Evolutionary conservation across 2,888 invertebrate genomes (phyloP), one percentile per base, ranked within the genome.

Genomic region (Andrena marginata): DNA sequence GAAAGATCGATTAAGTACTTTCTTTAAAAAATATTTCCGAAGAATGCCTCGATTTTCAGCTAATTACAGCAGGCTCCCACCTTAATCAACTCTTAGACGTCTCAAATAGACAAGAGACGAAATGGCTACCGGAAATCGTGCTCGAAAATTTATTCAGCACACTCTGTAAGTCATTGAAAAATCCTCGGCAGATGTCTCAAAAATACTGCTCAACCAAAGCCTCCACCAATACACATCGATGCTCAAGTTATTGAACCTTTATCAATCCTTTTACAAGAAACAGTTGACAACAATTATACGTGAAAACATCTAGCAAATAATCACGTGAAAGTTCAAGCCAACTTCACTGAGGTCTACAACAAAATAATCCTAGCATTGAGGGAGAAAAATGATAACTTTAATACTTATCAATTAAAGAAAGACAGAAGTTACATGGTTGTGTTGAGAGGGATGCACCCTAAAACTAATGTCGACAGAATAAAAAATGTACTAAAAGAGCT

Each of bases 331-430:
- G 10, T 73, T 1, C 56, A 73, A 54, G 35, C 20, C 0, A 63
- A 26, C 13, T 23, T 35, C 10, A 29, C 69, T 7, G 35, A 63
- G 1, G 29, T 1, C 10, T 63, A 63, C 20, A 69, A 31, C 3
- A 69, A 68, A 29, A 10, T 73, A 8, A 16, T 29, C 6, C 26
- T 7, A n/a, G 54, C 42, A 4, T 0, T 69, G 13, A 63, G 10
- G 20, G 31, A 31, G 6, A 76, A 69, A 51, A 76, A 69, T 26
- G 54, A 63, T 1, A 63, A 59, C 6, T 74, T 33, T 4, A 20
- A 74, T 7, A 60, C 67, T 3, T 74, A 74, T 7, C 67, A 59
- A 20, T 2, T 29, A 7, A 74, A 74, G n/a, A 74, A 74, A 6
- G 74, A 74, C 6, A 67, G 42, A 60, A 56, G 60, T 2, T 74